phyloP scores from a whole-genome alignment of 2,113 vertebrate species.

The Microcebus ravelobensis region DNA sequence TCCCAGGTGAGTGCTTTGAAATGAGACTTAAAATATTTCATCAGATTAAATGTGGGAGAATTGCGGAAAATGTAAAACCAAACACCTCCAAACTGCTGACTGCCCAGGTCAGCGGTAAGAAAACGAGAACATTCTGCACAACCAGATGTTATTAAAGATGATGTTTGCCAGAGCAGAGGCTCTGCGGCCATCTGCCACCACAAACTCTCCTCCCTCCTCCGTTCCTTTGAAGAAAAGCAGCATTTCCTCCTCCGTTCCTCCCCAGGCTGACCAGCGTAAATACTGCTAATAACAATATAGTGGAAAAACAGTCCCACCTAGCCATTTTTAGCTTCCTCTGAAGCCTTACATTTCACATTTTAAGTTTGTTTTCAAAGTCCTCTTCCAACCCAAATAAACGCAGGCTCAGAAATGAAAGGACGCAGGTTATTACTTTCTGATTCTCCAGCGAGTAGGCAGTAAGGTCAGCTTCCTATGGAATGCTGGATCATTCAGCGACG shows the following conservation, averaged over 20 bases:
- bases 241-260: not conserved
- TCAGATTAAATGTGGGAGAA: not conserved
- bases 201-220: not conserved
- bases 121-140: not conserved
- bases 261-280: rapidly evolving
- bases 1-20: not conserved
- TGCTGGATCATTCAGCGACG: rapidly evolving
- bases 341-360: constrained; percentile 2
- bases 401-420: not conserved
- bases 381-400: constrained; percentile 46
- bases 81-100: not conserved
- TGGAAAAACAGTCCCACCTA: no score
- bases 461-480: not conserved
- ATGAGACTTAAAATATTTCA: not conserved
- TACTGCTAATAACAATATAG: rapidly evolving
- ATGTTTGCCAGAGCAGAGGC: not conserved
- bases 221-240: not conserved
- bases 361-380: constrained; percentile 45
- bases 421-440: not conserved
- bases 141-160: not conserved
- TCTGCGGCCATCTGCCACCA: rapidly evolving
- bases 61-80: not conserved
- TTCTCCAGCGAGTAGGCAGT: not conserved
- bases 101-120: not conserved
- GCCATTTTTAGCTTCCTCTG: constrained; percentile 32